phyloP scores from a whole-genome alignment of 1,140 invertebrate genomes.

The Neoseiulus cucumeris region DNA sequence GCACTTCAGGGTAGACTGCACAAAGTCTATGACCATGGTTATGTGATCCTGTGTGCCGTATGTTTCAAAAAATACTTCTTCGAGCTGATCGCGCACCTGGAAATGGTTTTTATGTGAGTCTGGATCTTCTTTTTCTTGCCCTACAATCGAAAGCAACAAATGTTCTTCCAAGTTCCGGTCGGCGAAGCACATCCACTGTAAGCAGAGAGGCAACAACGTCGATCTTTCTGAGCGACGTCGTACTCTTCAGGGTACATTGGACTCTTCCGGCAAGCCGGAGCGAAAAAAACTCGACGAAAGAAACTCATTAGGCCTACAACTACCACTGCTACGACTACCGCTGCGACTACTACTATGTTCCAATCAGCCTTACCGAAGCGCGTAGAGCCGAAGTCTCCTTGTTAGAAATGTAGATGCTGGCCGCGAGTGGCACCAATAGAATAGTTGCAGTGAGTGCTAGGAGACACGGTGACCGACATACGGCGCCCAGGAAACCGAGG shows the following conservation, averaged over 20 bases:
- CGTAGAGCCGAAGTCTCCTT: background rate
- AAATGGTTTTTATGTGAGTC: background rate
- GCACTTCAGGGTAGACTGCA: constrained; percentile 32
- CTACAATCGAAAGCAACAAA: no score
- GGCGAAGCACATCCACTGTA: no score
- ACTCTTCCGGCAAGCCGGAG: no score
- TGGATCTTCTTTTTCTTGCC: no score
- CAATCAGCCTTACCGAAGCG: background rate
- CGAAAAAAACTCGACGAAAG: background rate
- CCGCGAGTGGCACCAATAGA: constrained; percentile 1
- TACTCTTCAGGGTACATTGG: no score
- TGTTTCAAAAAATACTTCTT: background rate
- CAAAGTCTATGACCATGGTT: background rate
- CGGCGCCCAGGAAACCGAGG: constrained; percentile 4
- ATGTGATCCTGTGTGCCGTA: constrained; percentile 1
- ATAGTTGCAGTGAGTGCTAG: background rate
- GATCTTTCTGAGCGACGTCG: no score
- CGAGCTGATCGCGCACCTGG: background rate
- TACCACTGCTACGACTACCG: background rate
- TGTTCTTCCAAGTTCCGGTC: no score
- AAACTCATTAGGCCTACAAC: background rate
- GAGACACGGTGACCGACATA: background rate
- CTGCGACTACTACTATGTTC: background rate
- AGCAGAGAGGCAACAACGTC: no score
- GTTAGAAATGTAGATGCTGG: constrained; percentile 11